A percentile compares a stretch with the other conserved stretches of the same genome.
Evolutionary conservation across 2,113 vertebrate species (phyloP).

Genomic region (Seriola aureovittata): DNA sequence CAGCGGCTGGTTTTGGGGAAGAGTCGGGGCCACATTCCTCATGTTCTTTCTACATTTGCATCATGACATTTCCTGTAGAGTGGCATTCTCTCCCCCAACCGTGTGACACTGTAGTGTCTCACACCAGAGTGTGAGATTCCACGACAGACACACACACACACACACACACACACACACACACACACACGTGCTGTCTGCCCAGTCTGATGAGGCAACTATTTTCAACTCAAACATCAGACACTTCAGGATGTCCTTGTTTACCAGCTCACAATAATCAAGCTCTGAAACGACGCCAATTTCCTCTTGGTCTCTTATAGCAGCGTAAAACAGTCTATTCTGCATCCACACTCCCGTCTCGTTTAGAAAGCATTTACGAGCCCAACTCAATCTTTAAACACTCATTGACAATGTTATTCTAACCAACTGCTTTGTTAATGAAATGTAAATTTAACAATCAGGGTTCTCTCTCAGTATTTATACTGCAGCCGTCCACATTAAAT

Average conservation of each 20-base stretch:
- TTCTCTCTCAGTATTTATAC: constrained; percentile 24
- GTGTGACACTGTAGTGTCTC: constrained; percentile 15
- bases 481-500: neutral
- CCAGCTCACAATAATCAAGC: neutral
- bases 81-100: constrained; percentile 60
- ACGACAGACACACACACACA: constrained; percentile 8
- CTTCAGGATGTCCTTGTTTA: constrained; percentile 3
- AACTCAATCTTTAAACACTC: neutral
- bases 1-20: neutral
- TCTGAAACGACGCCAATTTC: neutral
- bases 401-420: neutral
- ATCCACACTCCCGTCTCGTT: neutral
- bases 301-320: neutral
- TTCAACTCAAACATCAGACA: constrained; percentile 8
- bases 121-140: constrained; percentile 29
- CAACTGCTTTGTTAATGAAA: constrained; percentile 11
- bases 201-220: constrained; percentile 13
- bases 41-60: neutral
- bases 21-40: constrained; percentile 50
- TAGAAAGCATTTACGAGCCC: neutral
- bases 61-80: constrained; percentile 61
- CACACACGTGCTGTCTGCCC: neutral
- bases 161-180: neutral
- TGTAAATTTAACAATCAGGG: neutral
- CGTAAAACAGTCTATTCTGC: neutral